Evolutionary conservation across 2,113 vertebrate species (phyloP), one percentile per base, ranked within the genome.

Genomic region (Anthoscopus minutus): DNA sequence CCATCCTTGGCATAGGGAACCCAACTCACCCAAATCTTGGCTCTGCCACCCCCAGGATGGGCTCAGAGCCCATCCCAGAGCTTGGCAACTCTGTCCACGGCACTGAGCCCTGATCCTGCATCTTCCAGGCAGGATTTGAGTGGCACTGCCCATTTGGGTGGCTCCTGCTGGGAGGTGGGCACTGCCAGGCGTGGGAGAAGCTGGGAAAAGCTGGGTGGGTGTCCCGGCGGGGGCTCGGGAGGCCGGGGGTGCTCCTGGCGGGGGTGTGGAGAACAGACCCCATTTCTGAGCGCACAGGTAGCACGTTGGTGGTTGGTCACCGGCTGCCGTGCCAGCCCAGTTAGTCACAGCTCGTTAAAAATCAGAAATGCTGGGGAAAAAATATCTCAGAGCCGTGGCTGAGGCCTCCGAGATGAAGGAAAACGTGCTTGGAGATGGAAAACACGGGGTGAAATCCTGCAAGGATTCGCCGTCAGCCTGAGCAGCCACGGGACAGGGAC

Each of bases 291-390:
- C 11, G 0, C 31, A 1, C 91, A 93, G 94, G 93, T 95, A 94
- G 84, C 91, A 35, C 4, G 86, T 18, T 50, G 92, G 92, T 33
- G 79, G 25, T 21, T 72, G 95, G 95, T 48, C 89, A 47, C 87
- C 88, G 88, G 61, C 70, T 5, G 81, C 89, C 27, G 61, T 53
- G 89, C 92, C 93, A 94, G 83, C 87, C 87, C 11, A 40, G 83
- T 94, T 96, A 94, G 81, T 94, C 93, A 91, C 88, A 62, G 87
- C 78, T 62, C 66, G 66, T 87, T 89, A 92, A 67, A 74, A 87
- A 85, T 12, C 86, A 88, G 38, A 62, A 74, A 58, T 0, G 22
- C 40, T 47, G 53, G 4, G 21, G 11, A 48, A 69, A 74, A 74
- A 28, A 44, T 2, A n/a, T 19, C 86, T 53, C 53, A 8, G 40